Base-by-base conservation (phyloP, 1,140 invertebrate species). In the Scaptomyza montana region DNA sequence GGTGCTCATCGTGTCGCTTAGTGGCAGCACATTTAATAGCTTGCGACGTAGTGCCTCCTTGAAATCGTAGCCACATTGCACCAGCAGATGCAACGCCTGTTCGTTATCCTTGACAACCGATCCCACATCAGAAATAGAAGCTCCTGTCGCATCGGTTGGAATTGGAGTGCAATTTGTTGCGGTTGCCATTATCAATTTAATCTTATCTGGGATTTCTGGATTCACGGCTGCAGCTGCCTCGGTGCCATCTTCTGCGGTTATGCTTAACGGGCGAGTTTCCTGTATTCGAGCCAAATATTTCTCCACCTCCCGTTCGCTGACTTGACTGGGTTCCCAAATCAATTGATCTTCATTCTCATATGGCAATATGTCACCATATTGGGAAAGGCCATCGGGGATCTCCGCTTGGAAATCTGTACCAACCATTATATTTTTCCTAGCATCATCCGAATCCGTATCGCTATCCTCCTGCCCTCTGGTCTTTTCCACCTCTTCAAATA, bases 331-430 rank as follows among this genome's bases (percentile, higher is more conserved):
- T 92, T 98, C 96, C 98, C 98, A 99, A 1, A 99, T 92, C 62
- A 99, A 93, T 92, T 98, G 97, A 91, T 99, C 98, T 92, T 98
- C 97, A 93, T 99, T 99, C 93, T 99, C 98, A 93, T 99, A 99
- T 0, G 98, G 97, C 71, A 97, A 93, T 4, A 96, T 96, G 93
- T 98, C 97, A 89, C 97, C 98, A 93, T 99, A 98, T 87, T 95
- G 95, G 86, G 95, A 96, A 4, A 99, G 93, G 16, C 97, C 97
- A 92, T 98, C 97, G 1, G 98, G 98, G 85, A 99, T 98, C 62
- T 94, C 94, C 13, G 98, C 98, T 93, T 99, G 98, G 92, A 97
- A 99, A 89, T 98, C 97, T 78, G 95, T 95, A 28, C 98, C 98
- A 25, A 99, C 98, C 97, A 99, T 98, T 66, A 99, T 99, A 16